Conservation (phyloP, 2,113 vertebrate species). For the Hemiscyllium ocellatum region DNA sequence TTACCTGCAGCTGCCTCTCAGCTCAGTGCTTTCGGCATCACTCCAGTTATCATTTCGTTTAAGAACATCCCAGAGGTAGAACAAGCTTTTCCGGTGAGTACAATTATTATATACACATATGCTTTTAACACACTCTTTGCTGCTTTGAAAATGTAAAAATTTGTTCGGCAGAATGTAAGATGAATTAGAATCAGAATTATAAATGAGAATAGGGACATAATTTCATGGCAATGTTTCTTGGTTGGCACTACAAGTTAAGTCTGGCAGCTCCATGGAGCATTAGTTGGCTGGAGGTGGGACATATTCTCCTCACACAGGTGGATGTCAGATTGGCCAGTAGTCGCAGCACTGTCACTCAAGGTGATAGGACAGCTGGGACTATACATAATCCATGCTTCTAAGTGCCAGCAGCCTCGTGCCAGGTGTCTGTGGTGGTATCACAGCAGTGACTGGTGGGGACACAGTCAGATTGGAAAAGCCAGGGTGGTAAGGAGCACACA, state of each 20-base stretch:
- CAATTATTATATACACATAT: not conserved
- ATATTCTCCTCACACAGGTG: too few relatives aligned
- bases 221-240: not conserved
- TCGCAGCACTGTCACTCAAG: too few relatives aligned
- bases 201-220: not conserved
- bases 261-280: too few relatives aligned
- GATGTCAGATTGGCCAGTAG: too few relatives aligned
- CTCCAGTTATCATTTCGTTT: constrained; percentile 62
- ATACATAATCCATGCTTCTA: too few relatives aligned
- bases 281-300: too few relatives aligned
- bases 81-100: constrained; percentile 59
- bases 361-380: too few relatives aligned
- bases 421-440: too few relatives aligned
- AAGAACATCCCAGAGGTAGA: constrained; percentile 51
- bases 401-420: too few relatives aligned
- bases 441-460: too few relatives aligned
- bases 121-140: not conserved
- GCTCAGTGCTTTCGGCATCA: constrained; percentile 59
- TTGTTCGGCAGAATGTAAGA: not conserved
- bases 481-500: too few relatives aligned
- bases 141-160: not conserved
- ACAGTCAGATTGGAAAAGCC: too few relatives aligned
- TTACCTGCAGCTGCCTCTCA: constrained; percentile 65
- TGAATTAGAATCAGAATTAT: not conserved
- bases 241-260: not conserved